A percentile compares a stretch with the other conserved stretches of the same genome.
Conservation (phyloP, 2,113 vertebrate species). For the Alouatta palliata region DNA sequence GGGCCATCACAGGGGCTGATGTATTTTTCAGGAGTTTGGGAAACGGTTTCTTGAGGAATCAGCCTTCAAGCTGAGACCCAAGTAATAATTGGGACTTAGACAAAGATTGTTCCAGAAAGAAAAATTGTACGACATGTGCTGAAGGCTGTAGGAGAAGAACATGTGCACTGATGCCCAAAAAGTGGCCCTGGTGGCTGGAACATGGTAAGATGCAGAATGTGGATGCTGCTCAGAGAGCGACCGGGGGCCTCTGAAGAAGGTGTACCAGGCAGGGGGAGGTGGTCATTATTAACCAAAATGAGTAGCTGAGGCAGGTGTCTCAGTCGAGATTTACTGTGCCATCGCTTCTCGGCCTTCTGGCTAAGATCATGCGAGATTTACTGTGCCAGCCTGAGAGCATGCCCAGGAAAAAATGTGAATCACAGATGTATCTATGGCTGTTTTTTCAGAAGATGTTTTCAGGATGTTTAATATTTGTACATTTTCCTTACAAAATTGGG, state of each 20-base stretch:
- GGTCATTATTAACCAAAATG: neutral
- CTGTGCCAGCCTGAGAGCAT: too few species aligned
- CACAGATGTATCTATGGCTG: too few species aligned
- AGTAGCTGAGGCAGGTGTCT: too few species aligned
- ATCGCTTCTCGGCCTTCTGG: too few species aligned
- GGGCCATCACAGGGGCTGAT: neutral
- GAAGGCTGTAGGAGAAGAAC: neutral
- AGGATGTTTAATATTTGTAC: too few species aligned
- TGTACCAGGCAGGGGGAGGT: too few species aligned
- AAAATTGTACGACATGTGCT: neutral
- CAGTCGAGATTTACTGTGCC: too few species aligned
- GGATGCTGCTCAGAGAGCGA: neutral
- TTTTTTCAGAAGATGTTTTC: too few species aligned
- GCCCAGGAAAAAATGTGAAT: too few species aligned
- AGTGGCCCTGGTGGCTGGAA: neutral
- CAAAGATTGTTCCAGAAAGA: neutral
- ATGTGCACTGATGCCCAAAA: neutral
- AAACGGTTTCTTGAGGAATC: neutral
- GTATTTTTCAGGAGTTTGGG: neutral
- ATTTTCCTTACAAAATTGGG: too few species aligned
- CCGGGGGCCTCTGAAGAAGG: neutral
- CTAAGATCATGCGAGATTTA: too few species aligned
- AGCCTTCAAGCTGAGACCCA: neutral
- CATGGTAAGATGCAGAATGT: rapidly evolving
- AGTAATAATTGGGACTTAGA: neutral